Percentiles rank a stretch among this genome's conserved stretches.
These are phyloP conservation scores for Laticauda laticaudata DNA, from an alignment of 2,113 vertebrate species.

Conservation along the genomic window DNA sequence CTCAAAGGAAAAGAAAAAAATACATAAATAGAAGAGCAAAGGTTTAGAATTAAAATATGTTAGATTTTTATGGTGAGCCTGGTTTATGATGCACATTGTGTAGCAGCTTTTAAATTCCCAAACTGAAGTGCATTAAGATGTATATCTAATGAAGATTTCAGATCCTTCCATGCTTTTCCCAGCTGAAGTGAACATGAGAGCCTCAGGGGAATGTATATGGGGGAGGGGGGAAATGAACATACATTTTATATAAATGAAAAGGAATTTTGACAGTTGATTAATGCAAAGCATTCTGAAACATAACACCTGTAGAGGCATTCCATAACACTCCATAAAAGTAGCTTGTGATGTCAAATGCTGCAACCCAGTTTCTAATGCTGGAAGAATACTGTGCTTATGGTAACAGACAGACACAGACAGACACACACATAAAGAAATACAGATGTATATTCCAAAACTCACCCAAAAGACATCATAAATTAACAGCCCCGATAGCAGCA, in stretches of 20 bases:
- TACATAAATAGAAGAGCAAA: background rate
- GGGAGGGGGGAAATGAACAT: no score
- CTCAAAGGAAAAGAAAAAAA: background rate
- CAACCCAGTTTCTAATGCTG: background rate
- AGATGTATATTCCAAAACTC: conserved; percentile 59
- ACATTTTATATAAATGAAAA: background rate
- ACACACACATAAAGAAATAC: background rate
- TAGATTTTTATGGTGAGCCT: background rate
- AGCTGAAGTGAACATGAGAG: background rate
- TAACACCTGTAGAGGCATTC: background rate
- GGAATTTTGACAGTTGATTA: background rate
- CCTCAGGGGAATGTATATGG: background rate
- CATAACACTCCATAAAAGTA: background rate
- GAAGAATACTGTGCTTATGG: conserved; percentile 24
- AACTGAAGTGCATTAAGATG: background rate
- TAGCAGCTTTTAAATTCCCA: background rate
- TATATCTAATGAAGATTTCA: background rate
- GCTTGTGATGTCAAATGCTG: background rate
- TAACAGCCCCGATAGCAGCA: conserved; percentile 95
- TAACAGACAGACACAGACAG: background rate
- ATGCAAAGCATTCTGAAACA: background rate
- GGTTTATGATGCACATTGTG: background rate
- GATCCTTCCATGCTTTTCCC: background rate
- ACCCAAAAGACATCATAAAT: conserved; percentile 99
- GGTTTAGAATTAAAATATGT: background rate